These are phyloP conservation scores for Parnassius orleans DNA, from an alignment of 2,888 invertebrate species.

Conservation along the genomic window DNA sequence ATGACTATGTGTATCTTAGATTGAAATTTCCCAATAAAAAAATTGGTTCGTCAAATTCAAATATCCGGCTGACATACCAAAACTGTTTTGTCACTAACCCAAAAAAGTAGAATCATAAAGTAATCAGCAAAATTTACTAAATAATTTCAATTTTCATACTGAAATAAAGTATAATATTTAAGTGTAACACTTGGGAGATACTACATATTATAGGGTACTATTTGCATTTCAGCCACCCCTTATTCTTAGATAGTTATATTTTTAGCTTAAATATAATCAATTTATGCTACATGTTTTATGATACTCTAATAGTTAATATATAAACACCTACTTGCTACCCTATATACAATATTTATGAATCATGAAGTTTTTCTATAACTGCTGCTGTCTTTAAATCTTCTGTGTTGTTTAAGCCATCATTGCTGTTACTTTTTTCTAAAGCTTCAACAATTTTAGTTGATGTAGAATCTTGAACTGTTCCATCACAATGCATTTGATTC, in stretches of 20 bases:
- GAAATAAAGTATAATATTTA: background rate
- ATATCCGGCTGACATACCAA: too few relatives aligned
- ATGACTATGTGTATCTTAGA: too few relatives aligned
- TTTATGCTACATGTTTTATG: slow-evolving; percentile 22
- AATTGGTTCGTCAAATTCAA: background rate
- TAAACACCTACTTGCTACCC: background rate
- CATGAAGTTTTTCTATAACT: slow-evolving; percentile 1
- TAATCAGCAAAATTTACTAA: background rate
- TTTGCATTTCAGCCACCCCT: background rate
- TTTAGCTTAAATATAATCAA: slow-evolving; percentile 15
- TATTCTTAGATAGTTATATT: slow-evolving; percentile 1
- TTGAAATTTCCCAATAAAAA: background rate
- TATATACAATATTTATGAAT: slow-evolving; percentile 2
- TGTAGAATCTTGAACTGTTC: slow-evolving; percentile 52
- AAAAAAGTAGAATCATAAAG: background rate
- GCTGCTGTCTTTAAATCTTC: background rate
- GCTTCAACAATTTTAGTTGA: slow-evolving; percentile 64
- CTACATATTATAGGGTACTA: background rate
- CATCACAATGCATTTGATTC: slow-evolving; percentile 28
- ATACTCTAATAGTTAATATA: background rate
- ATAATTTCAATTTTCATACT: background rate
- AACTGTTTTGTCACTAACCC: background rate
- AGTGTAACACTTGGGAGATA: background rate
- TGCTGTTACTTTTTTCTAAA: slow-evolving; percentile 54
- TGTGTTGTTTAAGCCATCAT: background rate